phyloP scores from a whole-genome alignment of 2,113 vertebrate genomes.

The Camarhynchus parvulus region DNA sequence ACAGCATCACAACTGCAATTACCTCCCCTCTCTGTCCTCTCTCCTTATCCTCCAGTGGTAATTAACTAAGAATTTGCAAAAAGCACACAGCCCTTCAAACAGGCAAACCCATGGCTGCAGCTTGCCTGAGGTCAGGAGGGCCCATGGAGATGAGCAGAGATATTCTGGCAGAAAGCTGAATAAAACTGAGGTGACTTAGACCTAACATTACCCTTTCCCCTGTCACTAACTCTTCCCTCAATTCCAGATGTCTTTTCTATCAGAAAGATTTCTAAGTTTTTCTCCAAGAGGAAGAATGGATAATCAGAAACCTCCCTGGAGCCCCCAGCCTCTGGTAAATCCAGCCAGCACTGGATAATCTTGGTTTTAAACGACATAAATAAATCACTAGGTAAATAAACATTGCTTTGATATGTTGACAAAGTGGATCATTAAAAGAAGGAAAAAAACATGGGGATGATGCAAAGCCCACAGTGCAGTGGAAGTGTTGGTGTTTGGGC shows the following conservation, averaged over 20 bases:
- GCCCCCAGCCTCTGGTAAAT: background rate
- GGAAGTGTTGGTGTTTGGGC: background rate
- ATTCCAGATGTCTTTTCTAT: background rate
- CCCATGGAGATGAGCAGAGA: background rate
- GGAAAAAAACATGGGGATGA: background rate
- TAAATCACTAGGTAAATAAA: background rate
- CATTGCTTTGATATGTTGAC: background rate
- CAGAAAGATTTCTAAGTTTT: background rate
- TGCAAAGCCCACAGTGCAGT: background rate
- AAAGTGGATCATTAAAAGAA: background rate
- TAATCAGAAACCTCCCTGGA: background rate
- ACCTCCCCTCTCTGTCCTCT: background rate
- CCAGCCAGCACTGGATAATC: background rate
- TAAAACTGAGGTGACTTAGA: background rate
- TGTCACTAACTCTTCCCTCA: background rate
- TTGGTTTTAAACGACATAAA: background rate
- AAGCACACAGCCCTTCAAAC: background rate
- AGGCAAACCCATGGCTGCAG: background rate
- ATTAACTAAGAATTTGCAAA: background rate
- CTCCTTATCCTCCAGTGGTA: background rate
- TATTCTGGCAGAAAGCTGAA: background rate
- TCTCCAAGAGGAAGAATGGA: background rate
- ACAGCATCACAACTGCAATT: accelerated
- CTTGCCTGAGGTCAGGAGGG: background rate
- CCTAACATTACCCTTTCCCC: background rate